phyloP scores from a whole-genome alignment of 2,113 vertebrate species.

The Passer domesticus region DNA sequence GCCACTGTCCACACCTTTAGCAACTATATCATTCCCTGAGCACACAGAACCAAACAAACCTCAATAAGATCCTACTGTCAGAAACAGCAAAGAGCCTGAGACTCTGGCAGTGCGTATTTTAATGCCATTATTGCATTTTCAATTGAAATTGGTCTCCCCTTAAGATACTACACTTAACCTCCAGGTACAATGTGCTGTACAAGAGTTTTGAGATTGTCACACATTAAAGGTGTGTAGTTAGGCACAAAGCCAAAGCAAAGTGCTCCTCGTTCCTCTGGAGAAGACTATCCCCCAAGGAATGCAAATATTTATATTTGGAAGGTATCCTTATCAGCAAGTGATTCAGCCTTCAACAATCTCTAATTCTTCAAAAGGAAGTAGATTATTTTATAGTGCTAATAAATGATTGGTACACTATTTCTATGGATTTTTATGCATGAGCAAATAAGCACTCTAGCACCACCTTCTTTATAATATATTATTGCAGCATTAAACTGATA shows the following conservation, averaged over 20 bases:
- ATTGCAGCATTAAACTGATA: neutral
- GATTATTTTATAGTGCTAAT: neutral
- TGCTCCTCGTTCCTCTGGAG: neutral
- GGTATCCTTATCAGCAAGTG: slow-evolving; percentile 11
- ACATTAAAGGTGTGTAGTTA: neutral
- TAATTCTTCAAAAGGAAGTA: neutral
- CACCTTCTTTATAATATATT: neutral
- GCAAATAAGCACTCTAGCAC: neutral
- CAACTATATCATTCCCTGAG: neutral
- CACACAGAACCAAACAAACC: neutral
- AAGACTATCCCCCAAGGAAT: neutral
- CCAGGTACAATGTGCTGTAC: neutral
- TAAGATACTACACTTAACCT: neutral
- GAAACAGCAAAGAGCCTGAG: neutral
- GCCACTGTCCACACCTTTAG: neutral
- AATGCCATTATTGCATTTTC: neutral
- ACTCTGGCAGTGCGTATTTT: neutral
- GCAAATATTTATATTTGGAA: slow-evolving; percentile 54
- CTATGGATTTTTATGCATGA: neutral
- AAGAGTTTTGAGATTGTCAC: neutral
- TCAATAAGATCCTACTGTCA: neutral
- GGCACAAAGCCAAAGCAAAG: slow-evolving; percentile 37
- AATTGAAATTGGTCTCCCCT: neutral
- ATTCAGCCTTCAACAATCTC: neutral
- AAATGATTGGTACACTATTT: neutral